Conservation (phyloP, 2,113 vertebrate genomes). For the Orycteropus afer region DNA sequence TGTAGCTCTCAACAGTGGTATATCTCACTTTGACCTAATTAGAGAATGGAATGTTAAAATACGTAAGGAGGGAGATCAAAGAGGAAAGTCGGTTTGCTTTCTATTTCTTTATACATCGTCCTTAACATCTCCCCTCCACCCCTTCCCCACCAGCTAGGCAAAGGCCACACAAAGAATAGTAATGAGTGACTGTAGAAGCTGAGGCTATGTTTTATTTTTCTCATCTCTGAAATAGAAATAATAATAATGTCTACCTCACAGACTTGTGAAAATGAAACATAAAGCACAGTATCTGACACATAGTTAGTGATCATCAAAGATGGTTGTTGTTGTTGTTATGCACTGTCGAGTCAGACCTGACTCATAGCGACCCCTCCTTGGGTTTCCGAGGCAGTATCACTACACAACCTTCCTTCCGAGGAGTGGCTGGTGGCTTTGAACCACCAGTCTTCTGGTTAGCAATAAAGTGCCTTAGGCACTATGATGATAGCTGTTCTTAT, state of each 20-base stretch:
- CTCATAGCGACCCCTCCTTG: not conserved
- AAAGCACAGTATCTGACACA: not conserved
- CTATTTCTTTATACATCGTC: slow-evolving; percentile 6
- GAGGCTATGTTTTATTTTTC: not conserved
- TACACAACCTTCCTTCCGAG: not conserved
- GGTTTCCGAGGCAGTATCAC: too few species aligned
- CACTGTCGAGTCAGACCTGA: not conserved
- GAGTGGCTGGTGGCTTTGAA: too few species aligned
- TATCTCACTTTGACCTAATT: slow-evolving; percentile 72
- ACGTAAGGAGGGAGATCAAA: slow-evolving; percentile 52
- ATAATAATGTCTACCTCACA: not conserved
- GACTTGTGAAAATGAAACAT: not conserved
- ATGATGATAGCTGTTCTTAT: not conserved
- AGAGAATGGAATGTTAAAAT: slow-evolving; percentile 46
- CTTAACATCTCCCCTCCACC: not conserved
- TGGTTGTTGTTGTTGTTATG: not conserved
- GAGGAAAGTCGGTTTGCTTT: slow-evolving; percentile 55
- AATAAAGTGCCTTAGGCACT: too few species aligned
- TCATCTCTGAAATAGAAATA: not conserved
- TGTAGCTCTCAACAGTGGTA: not conserved
- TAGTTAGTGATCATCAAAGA: not conserved
- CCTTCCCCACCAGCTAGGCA: not conserved
- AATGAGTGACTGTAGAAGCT: not conserved
- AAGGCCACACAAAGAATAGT: not conserved
- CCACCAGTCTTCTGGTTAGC: too few species aligned